These are phyloP conservation scores for Patella pellucida DNA, from an alignment of 2,888 invertebrate species.

Conservation along the genomic window DNA sequence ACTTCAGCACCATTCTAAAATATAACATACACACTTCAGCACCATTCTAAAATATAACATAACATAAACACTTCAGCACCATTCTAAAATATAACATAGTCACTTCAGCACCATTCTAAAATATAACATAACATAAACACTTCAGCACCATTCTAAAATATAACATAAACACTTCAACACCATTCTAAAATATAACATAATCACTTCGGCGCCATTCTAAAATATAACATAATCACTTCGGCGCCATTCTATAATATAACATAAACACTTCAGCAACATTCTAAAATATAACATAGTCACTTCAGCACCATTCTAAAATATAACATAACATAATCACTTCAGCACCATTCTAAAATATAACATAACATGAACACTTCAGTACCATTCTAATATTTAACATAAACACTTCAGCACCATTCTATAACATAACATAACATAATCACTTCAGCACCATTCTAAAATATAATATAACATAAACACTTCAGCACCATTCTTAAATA, in stretches of 20 bases:
- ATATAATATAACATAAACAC: no score
- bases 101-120: no score
- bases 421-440: slow-evolving; percentile 34
- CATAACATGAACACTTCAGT: no score
- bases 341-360: slow-evolving; percentile 63
- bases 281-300: no score
- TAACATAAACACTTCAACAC: no score
- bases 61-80: slow-evolving; percentile 61
- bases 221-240: background rate
- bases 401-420: background rate
- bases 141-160: background rate
- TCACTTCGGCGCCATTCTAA: slow-evolving; percentile 66
- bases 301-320: no score
- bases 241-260: no score
- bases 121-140: no score
- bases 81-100: slow-evolving; percentile 50
- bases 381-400: no score
- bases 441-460: slow-evolving; percentile 66
- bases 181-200: slow-evolving; percentile 42
- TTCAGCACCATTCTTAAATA: background rate
- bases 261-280: background rate
- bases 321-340: slow-evolving; percentile 53
- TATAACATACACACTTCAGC: no score
- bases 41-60: no score
- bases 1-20: background rate